Evolutionary conservation across 1,140 invertebrate genomes (phyloP).

Genomic region (Belonocnema kinseyi): DNA sequence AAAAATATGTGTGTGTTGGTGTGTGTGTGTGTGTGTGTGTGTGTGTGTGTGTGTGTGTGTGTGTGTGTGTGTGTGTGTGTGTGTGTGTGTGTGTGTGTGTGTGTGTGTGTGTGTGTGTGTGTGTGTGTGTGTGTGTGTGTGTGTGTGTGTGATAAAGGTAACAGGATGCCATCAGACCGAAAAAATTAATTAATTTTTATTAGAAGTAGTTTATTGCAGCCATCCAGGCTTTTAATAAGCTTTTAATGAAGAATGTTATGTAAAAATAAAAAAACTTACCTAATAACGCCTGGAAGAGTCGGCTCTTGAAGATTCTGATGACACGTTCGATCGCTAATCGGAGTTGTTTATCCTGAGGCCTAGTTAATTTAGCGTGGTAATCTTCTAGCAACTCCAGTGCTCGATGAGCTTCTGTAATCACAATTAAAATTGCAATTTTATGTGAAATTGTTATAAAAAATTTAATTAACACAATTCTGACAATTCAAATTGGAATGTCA

Average conservation of each 20-base stretch:
- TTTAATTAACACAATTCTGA: not conserved
- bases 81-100: no score
- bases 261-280: constrained; percentile 81
- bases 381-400: constrained; percentile 98
- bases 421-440: constrained; percentile 48
- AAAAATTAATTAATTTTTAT: no score
- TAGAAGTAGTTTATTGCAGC: no score
- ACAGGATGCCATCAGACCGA: no score
- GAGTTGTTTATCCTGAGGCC: constrained; percentile 94
- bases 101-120: no score
- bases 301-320: constrained; percentile 97
- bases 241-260: not conserved
- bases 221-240: no score
- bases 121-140: no score
- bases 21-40: no score
- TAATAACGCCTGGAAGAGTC: constrained; percentile 96
- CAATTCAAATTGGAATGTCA: not conserved
- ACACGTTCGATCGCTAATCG: constrained; percentile 96
- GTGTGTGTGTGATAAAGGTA: no score
- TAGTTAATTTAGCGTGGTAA: constrained; percentile 94
- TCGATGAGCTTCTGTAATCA: constrained; percentile 93
- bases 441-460: constrained; percentile 7
- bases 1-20: no score
- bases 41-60: no score
- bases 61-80: no score